These are phyloP conservation scores for Drosophila macrothrix DNA, from an alignment of 2,888 invertebrate species.

Conservation along the genomic window DNA sequence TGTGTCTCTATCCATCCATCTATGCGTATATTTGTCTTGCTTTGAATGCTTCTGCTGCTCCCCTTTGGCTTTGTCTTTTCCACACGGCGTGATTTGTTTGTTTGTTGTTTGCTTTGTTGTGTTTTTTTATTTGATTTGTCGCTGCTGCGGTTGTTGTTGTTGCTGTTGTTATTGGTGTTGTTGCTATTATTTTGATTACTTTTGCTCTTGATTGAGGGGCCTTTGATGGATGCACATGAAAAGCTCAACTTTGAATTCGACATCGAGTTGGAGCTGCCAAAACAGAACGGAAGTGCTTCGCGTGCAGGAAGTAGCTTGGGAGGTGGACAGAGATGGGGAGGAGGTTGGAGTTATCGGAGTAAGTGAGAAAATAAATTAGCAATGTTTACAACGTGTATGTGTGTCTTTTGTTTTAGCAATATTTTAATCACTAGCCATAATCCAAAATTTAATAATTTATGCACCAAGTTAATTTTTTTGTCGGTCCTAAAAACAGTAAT, in stretches of 20 bases:
- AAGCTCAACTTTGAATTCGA: slow-evolving; percentile 13
- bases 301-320: slow-evolving; percentile 63
- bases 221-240: slow-evolving; percentile 60
- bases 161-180: slow-evolving; percentile 34
- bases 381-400: slow-evolving; percentile 24
- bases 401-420: slow-evolving; percentile 34
- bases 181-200: slow-evolving; percentile 65
- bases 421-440: slow-evolving; percentile 21
- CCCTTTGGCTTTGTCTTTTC: slow-evolving; percentile 52
- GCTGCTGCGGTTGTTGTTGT: slow-evolving; percentile 24
- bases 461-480: slow-evolving; percentile 23
- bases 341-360: slow-evolving; percentile 4
- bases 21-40: slow-evolving; percentile 33
- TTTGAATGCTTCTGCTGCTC: slow-evolving; percentile 43
- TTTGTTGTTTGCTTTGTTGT: slow-evolving; percentile 35
- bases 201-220: slow-evolving; percentile 73
- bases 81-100: slow-evolving; percentile 59
- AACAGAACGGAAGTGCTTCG: slow-evolving; percentile 70
- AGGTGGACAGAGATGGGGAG: background rate
- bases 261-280: slow-evolving; percentile 35
- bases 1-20: slow-evolving; percentile 26
- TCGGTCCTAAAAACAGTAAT: slow-evolving; percentile 18
- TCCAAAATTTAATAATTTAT: slow-evolving; percentile 61
- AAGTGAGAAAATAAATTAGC: slow-evolving; percentile 42
- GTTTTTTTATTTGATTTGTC: slow-evolving; percentile 45